A percentile compares a stretch with the other conserved stretches of the same genome.
Evolutionary conservation across 2,797 vertebrate species (phyloP).

Genomic region (Discoglossus pictus): DNA sequence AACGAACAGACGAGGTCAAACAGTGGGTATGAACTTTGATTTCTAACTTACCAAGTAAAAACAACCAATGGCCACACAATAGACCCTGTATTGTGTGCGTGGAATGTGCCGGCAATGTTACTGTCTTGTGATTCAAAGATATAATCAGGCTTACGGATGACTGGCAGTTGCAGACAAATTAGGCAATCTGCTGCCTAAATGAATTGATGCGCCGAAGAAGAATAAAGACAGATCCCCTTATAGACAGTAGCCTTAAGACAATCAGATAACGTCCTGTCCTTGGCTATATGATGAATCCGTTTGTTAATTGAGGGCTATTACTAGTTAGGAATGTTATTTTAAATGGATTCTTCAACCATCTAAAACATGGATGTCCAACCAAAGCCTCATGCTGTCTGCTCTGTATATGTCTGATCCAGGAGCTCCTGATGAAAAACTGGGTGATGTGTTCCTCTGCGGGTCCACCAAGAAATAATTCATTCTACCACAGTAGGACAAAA

Average conservation of each 20-base stretch:
- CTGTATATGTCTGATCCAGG: too few species aligned
- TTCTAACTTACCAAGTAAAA: background rate
- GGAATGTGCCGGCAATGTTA: slow-evolving; percentile 29
- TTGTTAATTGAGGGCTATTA: slow-evolving; percentile 61
- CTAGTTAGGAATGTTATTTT: too few species aligned
- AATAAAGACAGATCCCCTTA: slow-evolving; percentile 63
- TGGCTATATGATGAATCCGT: slow-evolving; percentile 60
- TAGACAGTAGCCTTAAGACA: slow-evolving; percentile 63
- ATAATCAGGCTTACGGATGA: slow-evolving; percentile 58
- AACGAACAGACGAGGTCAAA: slow-evolving; percentile 4
- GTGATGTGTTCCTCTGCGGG: too few species aligned
- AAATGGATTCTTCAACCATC: too few species aligned
- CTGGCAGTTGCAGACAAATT: slow-evolving; percentile 62
- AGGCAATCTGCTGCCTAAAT: slow-evolving; percentile 61
- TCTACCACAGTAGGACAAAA: too few species aligned
- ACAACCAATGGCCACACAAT: background rate
- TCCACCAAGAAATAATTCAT: too few species aligned
- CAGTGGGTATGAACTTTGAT: background rate
- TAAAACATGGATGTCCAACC: too few species aligned
- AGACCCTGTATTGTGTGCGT: background rate
- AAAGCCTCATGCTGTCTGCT: too few species aligned
- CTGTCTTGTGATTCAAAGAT: slow-evolving; percentile 61
- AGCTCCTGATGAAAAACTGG: too few species aligned
- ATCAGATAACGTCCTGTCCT: slow-evolving; percentile 64
- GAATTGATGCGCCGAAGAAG: slow-evolving; percentile 64